These are phyloP conservation scores for Oostethus manadensis DNA, from an alignment of 2,113 vertebrate species.

Conservation along the genomic window DNA sequence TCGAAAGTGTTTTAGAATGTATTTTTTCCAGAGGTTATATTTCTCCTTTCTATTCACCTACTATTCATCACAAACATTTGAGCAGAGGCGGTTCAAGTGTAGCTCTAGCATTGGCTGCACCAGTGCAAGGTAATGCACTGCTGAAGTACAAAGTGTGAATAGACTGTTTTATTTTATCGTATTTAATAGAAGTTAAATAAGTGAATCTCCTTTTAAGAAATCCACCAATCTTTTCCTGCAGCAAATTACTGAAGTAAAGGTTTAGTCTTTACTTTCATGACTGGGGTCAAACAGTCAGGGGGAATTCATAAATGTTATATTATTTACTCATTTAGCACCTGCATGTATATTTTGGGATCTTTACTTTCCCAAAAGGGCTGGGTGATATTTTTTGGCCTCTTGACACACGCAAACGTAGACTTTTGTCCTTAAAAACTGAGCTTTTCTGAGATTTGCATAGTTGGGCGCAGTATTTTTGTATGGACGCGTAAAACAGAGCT, in stretches of 20 bases:
- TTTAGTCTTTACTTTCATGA: not conserved
- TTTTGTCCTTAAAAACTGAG: no score
- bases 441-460: no score
- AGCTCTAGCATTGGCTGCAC: conserved; percentile 28
- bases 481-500: no score
- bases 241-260: not conserved
- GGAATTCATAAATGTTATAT: not conserved
- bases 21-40: no score
- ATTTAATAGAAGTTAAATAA: not conserved
- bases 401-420: no score
- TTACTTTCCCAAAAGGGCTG: no score
- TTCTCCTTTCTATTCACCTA: no score
- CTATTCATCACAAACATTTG: not conserved
- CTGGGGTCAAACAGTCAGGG: not conserved
- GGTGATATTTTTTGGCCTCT: no score
- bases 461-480: no score
- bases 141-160: not conserved
- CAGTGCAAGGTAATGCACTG: not conserved
- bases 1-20: no score
- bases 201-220: conserved; percentile 1
- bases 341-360: no score
- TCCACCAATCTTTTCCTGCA: not conserved
- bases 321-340: no score
- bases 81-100: not conserved
- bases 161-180: conserved; percentile 1